phyloP scores from a whole-genome alignment of 2,888 invertebrate species.

The Rhynchonema sp. region DNA sequence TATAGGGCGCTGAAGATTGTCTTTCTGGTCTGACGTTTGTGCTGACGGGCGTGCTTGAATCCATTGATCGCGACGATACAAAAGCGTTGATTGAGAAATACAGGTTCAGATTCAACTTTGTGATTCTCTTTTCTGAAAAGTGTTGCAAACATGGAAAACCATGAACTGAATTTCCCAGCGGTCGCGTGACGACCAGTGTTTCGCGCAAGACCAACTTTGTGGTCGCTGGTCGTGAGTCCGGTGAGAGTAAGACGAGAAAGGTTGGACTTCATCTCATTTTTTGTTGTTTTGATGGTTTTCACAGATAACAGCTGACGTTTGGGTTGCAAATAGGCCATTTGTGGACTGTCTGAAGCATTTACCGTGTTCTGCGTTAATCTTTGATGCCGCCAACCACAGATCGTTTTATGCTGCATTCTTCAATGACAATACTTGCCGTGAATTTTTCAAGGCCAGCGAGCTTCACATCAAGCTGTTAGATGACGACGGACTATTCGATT shows the following conservation, averaged over 20 bases:
- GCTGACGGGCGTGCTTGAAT: slow-evolving; percentile 67
- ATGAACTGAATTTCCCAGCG: background rate
- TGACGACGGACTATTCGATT: slow-evolving; percentile 61
- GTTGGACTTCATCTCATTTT: too few relatives aligned
- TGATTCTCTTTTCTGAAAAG: slow-evolving; percentile 34
- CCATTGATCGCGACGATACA: slow-evolving; percentile 61
- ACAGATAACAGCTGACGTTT: too few relatives aligned
- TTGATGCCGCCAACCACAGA: too few relatives aligned
- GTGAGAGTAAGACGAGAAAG: slow-evolving; percentile 60
- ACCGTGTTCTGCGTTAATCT: too few relatives aligned
- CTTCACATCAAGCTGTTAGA: slow-evolving; percentile 50
- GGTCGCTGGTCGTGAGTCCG: slow-evolving; percentile 63
- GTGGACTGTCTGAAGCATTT: too few relatives aligned
- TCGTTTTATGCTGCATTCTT: too few relatives aligned
- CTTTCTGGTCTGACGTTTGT: slow-evolving; percentile 33
- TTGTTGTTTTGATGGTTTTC: too few relatives aligned
- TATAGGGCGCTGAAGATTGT: slow-evolving; percentile 31
- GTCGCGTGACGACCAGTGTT: slow-evolving; percentile 46
- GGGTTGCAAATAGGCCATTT: too few relatives aligned
- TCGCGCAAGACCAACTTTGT: slow-evolving; percentile 63
- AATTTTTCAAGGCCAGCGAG: slow-evolving; percentile 20
- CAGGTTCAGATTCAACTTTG: too few relatives aligned
- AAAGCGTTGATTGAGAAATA: slow-evolving; percentile 50
- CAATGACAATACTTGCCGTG: too few relatives aligned
- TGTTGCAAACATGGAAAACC: background rate